These are phyloP conservation scores for Eptatretus atami DNA, from an alignment of 2,797 vertebrate species.

Conservation along the genomic window DNA sequence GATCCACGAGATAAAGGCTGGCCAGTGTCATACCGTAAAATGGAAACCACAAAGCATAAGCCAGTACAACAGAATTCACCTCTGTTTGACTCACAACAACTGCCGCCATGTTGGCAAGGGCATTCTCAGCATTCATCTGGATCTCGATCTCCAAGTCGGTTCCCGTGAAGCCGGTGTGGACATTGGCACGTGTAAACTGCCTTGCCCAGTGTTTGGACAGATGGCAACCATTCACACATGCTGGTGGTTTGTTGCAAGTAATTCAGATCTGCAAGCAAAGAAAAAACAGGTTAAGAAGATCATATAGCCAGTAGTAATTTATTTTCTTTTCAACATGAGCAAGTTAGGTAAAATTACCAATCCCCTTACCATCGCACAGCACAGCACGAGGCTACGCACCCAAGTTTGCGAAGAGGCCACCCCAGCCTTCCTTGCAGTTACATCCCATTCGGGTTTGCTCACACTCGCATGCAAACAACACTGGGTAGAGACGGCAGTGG, in stretches of 20 bases:
- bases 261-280: slow-evolving; percentile 39
- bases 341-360: no score
- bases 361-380: slow-evolving; percentile 7
- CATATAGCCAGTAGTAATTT: background rate
- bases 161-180: slow-evolving; percentile 48
- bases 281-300: slow-evolving; percentile 8
- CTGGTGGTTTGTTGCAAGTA: slow-evolving; percentile 88
- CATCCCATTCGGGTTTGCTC: slow-evolving; percentile 55
- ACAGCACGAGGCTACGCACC: slow-evolving; percentile 22
- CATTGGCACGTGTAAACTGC: slow-evolving; percentile 81
- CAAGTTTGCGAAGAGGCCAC: slow-evolving; percentile 86
- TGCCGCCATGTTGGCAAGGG: slow-evolving; percentile 60
- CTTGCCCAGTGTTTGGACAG: slow-evolving; percentile 83
- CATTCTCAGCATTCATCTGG: slow-evolving; percentile 72
- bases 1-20: no score
- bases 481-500: slow-evolving; percentile 60
- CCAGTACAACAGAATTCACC: no score
- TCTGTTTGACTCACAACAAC: slow-evolving; percentile 36
- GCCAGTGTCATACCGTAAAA: no score
- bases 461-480: slow-evolving; percentile 74
- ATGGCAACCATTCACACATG: slow-evolving; percentile 73
- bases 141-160: slow-evolving; percentile 57
- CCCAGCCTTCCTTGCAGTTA: slow-evolving; percentile 85
- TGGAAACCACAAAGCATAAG: no score
- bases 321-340: background rate